Base-by-base conservation (phyloP, 2,113 vertebrate species). In the Pholis gunnellus region DNA sequence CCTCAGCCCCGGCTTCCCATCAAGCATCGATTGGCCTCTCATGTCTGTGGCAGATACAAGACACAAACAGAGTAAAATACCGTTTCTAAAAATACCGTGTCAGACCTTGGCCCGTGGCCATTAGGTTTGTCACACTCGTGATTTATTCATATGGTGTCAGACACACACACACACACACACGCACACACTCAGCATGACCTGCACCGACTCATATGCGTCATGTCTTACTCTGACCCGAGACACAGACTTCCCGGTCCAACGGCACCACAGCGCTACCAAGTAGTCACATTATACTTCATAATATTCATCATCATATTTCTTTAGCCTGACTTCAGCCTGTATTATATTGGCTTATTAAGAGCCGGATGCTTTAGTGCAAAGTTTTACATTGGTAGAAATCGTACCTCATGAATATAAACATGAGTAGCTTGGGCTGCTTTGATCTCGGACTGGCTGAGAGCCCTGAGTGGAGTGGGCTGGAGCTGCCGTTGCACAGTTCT, bases 331-430 rank as follows among this genome's bases (percentile, higher is more conserved):
- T 79, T 77, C 57, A 46, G 73, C 18, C 65, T 72, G 20, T 76
- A 27, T 82, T 81, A 67, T 76, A 75, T 52, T 13, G 9, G 73
- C 70, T 79, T 83, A 80, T 88, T 89, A 89, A 38, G 31, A 82
- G 57, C 84, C 56, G 22, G 78, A 85, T 84, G 67, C 78, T 87
- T 83, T 75, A 46, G 72, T 82, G 81, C 84, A 87, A 90, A 89
- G 85, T 90, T 91, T 87, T 72, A 80, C 71, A 87, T 73, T 22
- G 48, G 75, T 64, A 73, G 72, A 52, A 60, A 75, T 22, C 0
- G 73, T 46, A 73, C 79, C 76, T 91, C 81, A 89, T 93, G 93
- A 90, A 90, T 93, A 89, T 72, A 90, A 92, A 84, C 91, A 93
- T 92, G 90, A 92, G 84, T 83, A 87, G 87, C 78, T 79, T 80